These are phyloP conservation scores for Drosophila erecta DNA, from an alignment of 1,140 invertebrate genomes.

Conservation along the genomic window DNA sequence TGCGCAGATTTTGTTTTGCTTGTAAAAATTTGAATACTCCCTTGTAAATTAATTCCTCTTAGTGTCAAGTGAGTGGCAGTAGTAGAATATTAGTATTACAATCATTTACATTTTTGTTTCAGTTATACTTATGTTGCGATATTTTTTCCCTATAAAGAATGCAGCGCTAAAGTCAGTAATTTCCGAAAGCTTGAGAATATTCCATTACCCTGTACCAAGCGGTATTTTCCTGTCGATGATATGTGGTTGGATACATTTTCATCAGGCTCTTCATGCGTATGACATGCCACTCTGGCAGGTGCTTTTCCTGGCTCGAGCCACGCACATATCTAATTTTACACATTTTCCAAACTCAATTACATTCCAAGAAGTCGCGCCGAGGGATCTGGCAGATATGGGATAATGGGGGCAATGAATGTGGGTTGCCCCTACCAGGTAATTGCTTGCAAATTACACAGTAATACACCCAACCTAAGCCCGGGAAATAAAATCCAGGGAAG, in stretches of 20 bases:
- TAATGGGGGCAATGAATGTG: not conserved
- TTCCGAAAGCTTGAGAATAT: too few relatives aligned
- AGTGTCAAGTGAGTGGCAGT: too few relatives aligned
- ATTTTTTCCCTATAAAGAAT: too few relatives aligned
- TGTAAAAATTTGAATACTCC: too few relatives aligned
- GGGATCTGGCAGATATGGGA: conserved; percentile 6
- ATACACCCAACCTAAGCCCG: not conserved
- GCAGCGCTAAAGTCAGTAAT: too few relatives aligned
- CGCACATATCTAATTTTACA: conserved; percentile 68
- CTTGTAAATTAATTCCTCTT: too few relatives aligned
- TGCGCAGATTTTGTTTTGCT: too few relatives aligned
- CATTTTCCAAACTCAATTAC: conserved; percentile 76
- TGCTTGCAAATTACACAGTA: conserved; percentile 72
- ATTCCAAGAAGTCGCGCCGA: conserved; percentile 19
- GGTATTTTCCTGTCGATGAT: conserved; percentile 2
- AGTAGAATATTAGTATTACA: too few relatives aligned
- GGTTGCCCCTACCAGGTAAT: conserved; percentile 53
- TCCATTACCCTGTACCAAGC: not conserved
- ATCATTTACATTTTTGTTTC: too few relatives aligned
- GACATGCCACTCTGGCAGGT: conserved; percentile 40
- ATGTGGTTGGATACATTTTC: not conserved
- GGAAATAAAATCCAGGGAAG: conserved; percentile 22
- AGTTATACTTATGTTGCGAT: too few relatives aligned
- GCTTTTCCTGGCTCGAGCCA: conserved; percentile 10
- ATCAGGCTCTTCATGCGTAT: not conserved